Base-by-base conservation (phyloP, 1,140 invertebrate species). In the Cotesia typhae region DNA sequence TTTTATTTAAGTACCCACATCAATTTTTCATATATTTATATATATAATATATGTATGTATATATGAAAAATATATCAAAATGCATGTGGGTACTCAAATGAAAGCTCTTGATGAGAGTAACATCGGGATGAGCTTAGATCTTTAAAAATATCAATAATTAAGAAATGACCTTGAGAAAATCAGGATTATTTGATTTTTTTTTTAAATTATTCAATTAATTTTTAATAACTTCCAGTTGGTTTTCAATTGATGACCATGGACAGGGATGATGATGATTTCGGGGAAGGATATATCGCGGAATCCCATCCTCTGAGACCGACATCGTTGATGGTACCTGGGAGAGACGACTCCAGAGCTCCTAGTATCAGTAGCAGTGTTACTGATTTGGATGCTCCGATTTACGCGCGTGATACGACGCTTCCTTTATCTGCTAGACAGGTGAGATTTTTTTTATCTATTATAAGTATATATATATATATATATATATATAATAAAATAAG, bases 351-450 rank as follows among this genome's bases (percentile, higher is more conserved):
- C 2, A 78, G 87, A 64, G 79, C 87, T 6, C 80, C 84, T 3
- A 90, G 89, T 74, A 87, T 90, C 65, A 88, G 88, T 7, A 89
- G 90, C 70, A 90, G 87, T 70, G 82, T 90, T 55, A 90, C 87
- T 70, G 89, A 90, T 73, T 83, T 90, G 78, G 89, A 90, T 73
- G 88, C 88, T 17, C 89, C 89, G 4, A 90, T 90, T 76, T 90
- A 90, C 72, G 82, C 85, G 9, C 81, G 86, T 4, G 82, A 88
- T 52, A 85, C 85, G 0, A 86, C 85, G 7, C 66, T 85, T 75
- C 85, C 83, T 5, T 51, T 85, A 1, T 83, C 81, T 2, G 79
- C 78, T 9, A 80, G 77, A 74, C 80, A 77, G 79, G 85, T 86
- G 77, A 82, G 80, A 78, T 51, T 3, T 41, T n/a, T 14, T 17